Percentiles rank a stretch among this genome's conserved stretches.
Conservation (phyloP, 2,113 vertebrate species). For the Aptenodytes forsteri region DNA sequence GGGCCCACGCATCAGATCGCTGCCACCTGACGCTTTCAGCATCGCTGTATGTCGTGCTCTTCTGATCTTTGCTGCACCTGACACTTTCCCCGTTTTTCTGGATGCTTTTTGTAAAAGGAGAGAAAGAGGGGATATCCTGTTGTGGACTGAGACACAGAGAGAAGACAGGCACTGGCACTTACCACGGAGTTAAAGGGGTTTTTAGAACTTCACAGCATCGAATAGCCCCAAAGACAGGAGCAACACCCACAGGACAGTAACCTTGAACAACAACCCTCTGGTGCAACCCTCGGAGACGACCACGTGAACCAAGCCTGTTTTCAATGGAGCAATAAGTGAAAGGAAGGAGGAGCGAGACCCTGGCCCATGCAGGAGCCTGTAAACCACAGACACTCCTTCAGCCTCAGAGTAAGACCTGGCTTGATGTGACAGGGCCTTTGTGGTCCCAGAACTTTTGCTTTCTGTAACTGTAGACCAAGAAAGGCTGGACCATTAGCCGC, state of each 20-base stretch:
- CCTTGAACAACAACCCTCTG: neutral
- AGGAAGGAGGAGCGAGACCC: neutral
- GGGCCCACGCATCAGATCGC: accelerated
- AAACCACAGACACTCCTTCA: neutral
- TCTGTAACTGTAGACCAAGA: neutral
- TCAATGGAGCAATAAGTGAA: neutral
- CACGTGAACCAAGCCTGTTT: neutral
- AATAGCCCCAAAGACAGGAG: neutral
- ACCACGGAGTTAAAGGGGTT: neutral
- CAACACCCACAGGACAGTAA: neutral
- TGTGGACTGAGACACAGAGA: neutral
- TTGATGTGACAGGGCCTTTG: neutral
- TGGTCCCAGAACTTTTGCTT: accelerated
- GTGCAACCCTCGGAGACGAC: neutral
- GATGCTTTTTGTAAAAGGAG: neutral
- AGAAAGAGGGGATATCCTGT: neutral
- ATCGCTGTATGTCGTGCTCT: accelerated
- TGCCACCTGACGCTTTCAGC: accelerated
- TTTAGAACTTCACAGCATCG: neutral
- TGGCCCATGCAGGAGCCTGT: neutral
- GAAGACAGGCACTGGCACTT: neutral
- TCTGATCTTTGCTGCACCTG: accelerated
- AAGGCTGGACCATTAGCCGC: accelerated
- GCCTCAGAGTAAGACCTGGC: neutral
- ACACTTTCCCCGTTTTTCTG: neutral